Base-by-base conservation (phyloP, 1,140 invertebrate genomes). In the Camponotus floridanus region DNA sequence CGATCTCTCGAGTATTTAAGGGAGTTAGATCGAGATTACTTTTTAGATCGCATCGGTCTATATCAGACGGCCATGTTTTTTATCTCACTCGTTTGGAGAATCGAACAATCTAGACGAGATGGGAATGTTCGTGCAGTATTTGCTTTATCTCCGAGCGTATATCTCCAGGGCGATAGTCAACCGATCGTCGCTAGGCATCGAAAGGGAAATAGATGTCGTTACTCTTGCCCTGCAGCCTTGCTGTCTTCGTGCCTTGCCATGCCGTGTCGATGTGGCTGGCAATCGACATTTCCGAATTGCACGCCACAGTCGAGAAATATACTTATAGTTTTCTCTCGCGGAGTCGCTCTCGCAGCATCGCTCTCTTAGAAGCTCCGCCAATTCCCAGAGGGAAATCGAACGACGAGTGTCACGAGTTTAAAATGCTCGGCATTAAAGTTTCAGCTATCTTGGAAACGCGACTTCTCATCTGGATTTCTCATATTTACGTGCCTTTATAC, bases 171-270 rank as follows among this genome's bases (percentile, higher is more conserved):
- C 26, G 59, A 73, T 68, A 76, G 76, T 88, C 87, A 65, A 55
- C 39, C 81, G 76, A 45, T 70, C 51, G 62, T 33, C 31, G 68
- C 71, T 78, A 86, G 55, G 18, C 59, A 64, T n/a, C 39, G 73
- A 74, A 57, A 70, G 73, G 61, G 64, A 70, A 73, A 88, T 79
- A 85, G 71, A 65, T 26, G 70, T 61, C 86, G 68, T 90, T 87
- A 81, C 64, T 90, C 76, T 90, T 80, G 39, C 18, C 48, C 64
- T 73, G 64, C 76, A 87, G 76, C 76, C 15, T 61, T 65, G 57
- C 74, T 85, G 76, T 51, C 59, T 71, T 74, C 68, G 73, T n/a
- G 18, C 21, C n/a, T 26, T 21, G 39, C 67, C 57, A 13, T 33
- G 76, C 59, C 11, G 31, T 21, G 15, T 42, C 59, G 73, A 87